phyloP scores from a whole-genome alignment of 2,113 vertebrate genomes.

The Rostratula benghalensis region DNA sequence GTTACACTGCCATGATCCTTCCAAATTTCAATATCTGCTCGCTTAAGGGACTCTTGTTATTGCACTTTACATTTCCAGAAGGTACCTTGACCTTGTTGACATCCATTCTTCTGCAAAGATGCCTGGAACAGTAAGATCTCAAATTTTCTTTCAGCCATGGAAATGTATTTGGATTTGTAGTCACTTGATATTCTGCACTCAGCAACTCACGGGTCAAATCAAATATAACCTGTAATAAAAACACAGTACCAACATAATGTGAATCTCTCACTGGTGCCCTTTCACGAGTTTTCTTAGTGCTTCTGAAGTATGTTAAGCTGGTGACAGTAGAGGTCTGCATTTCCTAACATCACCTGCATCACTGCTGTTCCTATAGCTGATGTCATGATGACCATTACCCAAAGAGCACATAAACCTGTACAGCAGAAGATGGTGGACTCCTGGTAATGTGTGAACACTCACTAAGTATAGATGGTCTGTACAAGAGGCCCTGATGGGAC shows the following conservation, averaged over 20 bases:
- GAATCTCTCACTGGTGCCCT: neutral
- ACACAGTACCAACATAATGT: neutral
- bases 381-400: neutral
- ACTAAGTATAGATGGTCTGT: neutral
- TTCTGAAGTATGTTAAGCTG: neutral
- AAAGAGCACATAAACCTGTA: neutral
- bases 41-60: neutral
- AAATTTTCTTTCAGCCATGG: neutral
- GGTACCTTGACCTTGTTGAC: slow-evolving; percentile 66
- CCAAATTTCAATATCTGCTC: neutral
- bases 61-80: neutral
- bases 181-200: neutral
- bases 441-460: neutral
- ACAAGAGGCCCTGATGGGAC: neutral
- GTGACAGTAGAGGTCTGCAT: neutral
- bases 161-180: neutral
- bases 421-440: neutral
- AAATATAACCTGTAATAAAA: slow-evolving; percentile 63
- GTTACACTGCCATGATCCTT: neutral
- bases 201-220: slow-evolving; percentile 69
- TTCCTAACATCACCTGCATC: neutral
- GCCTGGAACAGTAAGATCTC: neutral
- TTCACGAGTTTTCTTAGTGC: neutral
- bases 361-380: neutral
- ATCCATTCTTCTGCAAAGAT: neutral